Percentiles rank a stretch among this genome's conserved stretches.
Evolutionary conservation across 1,140 invertebrate genomes (phyloP).

Genomic region (Penaeus chinensis): DNA sequence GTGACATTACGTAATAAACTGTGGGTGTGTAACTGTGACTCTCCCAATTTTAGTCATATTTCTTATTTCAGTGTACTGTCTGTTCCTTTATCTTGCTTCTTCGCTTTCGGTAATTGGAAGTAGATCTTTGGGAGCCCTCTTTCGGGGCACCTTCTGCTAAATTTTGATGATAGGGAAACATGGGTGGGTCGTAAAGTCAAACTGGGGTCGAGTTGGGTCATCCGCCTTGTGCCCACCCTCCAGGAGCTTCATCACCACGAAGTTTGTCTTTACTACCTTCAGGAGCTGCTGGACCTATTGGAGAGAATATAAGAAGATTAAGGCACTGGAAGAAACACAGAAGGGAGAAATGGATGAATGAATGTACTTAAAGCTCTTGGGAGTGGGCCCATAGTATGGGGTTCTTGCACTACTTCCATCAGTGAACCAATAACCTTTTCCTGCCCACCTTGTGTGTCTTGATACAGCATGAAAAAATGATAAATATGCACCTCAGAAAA

Average conservation of each 20-base stretch:
- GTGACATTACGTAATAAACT: too few species aligned
- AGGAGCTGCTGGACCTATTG: conserved; percentile 80
- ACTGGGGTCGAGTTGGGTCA: conserved; percentile 83
- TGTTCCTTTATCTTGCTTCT: conserved; percentile 44
- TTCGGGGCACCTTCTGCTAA: conserved; percentile 54
- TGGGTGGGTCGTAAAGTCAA: conserved; percentile 88
- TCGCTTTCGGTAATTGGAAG: conserved; percentile 48
- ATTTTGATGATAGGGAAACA: conserved; percentile 89
- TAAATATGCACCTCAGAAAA: too few species aligned
- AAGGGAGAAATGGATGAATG: neutral
- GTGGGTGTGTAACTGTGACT: too few species aligned
- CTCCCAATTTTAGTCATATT: neutral
- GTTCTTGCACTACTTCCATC: too few species aligned
- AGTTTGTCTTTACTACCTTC: conserved; percentile 85
- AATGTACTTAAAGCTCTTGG: too few species aligned
- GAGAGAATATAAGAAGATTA: conserved; percentile 67
- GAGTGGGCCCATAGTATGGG: too few species aligned
- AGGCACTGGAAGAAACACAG: neutral
- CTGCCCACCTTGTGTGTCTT: too few species aligned
- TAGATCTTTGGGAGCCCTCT: conserved; percentile 49
- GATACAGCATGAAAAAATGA: too few species aligned
- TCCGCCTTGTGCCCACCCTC: conserved; percentile 75
- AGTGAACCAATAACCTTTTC: too few species aligned
- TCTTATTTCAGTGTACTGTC: neutral
- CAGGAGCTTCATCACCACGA: conserved; percentile 91